Evolutionary conservation across 1,140 invertebrate genomes (phyloP), one percentile per base, ranked within the genome.

Genomic region (Thaumetopoea pityocampa): DNA sequence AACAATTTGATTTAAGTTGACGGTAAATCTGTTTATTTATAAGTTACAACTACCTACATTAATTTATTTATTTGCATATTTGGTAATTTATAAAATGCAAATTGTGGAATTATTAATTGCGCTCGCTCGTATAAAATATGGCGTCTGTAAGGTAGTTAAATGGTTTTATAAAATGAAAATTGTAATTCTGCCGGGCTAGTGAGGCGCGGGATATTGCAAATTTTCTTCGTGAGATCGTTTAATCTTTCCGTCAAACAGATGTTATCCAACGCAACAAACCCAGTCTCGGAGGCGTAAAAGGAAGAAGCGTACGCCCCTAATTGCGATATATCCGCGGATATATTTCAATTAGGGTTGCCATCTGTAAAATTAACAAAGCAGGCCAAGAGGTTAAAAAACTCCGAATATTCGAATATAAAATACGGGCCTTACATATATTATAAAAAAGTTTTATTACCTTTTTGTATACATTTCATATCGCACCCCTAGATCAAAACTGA

Each of bases 291-390:
- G 50, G 58, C 71, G 58, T 76, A 78, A 79, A 79, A 76, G 69
- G 73, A 76, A 70, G 65, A 71, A 50, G 58, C 49, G 58, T 68
- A 71, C 70, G 68, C 56, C 67, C 65, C 76, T 83, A 79, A 83
- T 83, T 83, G 76, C 76, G 58, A 71, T 69, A 79, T 70, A 79
- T 77, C 65, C 67, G 56, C 44, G 59, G 62, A 61, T 79, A 81
- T 79, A 69, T n/a, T n/a, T n/a, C n/a, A n/a, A n/a, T n/a, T n/a
- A n/a, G n/a, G n/a, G n/a, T n/a, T n/a, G n/a, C n/a, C n/a, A n/a
- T n/a, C n/a, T n/a, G n/a, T n/a, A n/a, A n/a, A n/a, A n/a, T n/a
- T n/a, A n/a, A n/a, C n/a, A n/a, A n/a, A n/a, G n/a, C n/a, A n/a
- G n/a, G n/a, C n/a, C n/a, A n/a, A n/a, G n/a, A n/a, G n/a, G n/a